Evolutionary conservation across 2,113 vertebrate genomes (phyloP).

Genomic region (Athene noctua): DNA sequence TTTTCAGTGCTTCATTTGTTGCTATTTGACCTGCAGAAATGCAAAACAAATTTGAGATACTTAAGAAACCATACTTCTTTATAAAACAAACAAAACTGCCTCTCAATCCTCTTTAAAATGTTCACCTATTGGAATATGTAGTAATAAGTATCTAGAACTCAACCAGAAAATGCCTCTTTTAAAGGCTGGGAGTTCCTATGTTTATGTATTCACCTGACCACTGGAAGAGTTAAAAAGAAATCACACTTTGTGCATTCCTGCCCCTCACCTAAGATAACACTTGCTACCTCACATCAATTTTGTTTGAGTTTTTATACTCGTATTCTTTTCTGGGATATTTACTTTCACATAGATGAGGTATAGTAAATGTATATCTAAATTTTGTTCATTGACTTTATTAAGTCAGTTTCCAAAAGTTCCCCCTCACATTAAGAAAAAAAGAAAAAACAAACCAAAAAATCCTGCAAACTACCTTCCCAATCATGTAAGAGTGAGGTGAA

Average conservation of each 20-base stretch:
- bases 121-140: neutral
- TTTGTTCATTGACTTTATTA: neutral
- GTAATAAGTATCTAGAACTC: neutral
- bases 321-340: neutral
- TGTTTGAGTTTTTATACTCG: neutral
- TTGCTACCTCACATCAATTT: neutral
- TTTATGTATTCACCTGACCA: neutral
- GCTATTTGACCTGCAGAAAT: slow-evolving; percentile 85
- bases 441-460: neutral
- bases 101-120: neutral
- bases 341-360: neutral
- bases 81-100: neutral
- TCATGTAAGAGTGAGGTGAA: neutral
- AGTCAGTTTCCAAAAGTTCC: neutral
- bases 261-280: no score
- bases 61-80: neutral
- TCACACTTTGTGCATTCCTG: neutral
- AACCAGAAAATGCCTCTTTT: neutral
- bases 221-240: neutral
- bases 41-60: neutral
- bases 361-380: neutral
- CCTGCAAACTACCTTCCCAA: neutral
- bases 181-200: neutral
- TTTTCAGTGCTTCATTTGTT: slow-evolving; percentile 89
- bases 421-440: neutral